Evolutionary conservation across 1,140 invertebrate species (phyloP).

Genomic region (Dinothrombium tinctorium): DNA sequence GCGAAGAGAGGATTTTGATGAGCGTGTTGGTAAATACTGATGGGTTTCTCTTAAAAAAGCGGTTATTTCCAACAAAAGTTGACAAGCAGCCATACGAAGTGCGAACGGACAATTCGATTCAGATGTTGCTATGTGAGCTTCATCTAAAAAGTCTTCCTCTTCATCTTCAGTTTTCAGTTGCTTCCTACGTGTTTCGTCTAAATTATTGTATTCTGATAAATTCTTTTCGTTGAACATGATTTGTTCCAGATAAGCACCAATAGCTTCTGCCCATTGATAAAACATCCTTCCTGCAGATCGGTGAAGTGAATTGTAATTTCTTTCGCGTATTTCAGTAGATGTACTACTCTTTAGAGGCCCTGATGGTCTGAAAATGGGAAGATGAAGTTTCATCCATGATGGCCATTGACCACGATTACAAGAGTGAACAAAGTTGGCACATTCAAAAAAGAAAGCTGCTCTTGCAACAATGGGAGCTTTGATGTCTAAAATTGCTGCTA

Average conservation of each 20-base stretch:
- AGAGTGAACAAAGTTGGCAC: slow-evolving; percentile 80
- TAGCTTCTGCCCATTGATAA: slow-evolving; percentile 78
- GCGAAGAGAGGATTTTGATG: neutral
- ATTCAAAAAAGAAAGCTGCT: slow-evolving; percentile 75
- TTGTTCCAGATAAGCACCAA: slow-evolving; percentile 60
- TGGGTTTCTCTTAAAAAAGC: slow-evolving; percentile 90
- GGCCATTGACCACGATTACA: slow-evolving; percentile 98
- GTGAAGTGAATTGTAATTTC: slow-evolving; percentile 47
- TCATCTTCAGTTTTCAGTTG: slow-evolving; percentile 73
- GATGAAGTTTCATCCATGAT: slow-evolving; percentile 68
- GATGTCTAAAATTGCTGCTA: slow-evolving; percentile 83
- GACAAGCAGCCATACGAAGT: slow-evolving; percentile 69
- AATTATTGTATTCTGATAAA: neutral
- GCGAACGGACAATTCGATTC: slow-evolving; percentile 67
- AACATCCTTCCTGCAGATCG: slow-evolving; percentile 81
- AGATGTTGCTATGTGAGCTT: slow-evolving; percentile 21
- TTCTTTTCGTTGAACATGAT: slow-evolving; percentile 22
- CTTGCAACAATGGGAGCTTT: slow-evolving; percentile 76
- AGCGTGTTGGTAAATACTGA: slow-evolving; percentile 23
- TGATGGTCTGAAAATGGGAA: slow-evolving; percentile 49
- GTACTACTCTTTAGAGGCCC: slow-evolving; percentile 26
- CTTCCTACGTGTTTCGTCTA: slow-evolving; percentile 36
- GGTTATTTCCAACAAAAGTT: slow-evolving; percentile 83
- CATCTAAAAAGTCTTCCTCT: slow-evolving; percentile 94
- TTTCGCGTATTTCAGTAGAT: neutral